Percentiles rank a stretch among this genome's conserved stretches.
Evolutionary conservation across 1,140 invertebrate species (phyloP).

Genomic region (Drosophila sp.): DNA sequence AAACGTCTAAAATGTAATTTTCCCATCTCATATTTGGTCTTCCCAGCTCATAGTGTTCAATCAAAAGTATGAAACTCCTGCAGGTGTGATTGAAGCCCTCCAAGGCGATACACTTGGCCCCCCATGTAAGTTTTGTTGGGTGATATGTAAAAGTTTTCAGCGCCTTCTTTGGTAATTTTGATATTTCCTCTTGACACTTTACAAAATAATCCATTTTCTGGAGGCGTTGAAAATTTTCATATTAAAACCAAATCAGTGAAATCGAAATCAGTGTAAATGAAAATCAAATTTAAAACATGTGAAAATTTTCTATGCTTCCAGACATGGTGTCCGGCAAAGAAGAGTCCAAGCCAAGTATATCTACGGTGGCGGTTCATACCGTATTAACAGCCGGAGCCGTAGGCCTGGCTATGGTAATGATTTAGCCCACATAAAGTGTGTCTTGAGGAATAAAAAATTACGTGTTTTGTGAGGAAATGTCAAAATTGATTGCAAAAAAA

Average conservation of each 20-base stretch:
- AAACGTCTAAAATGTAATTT: not conserved
- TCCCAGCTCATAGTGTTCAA: conserved; percentile 42
- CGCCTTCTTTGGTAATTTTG: conserved; percentile 34
- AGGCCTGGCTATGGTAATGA: not conserved
- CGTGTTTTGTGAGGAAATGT: conserved; percentile 6
- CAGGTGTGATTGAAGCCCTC: conserved; percentile 25
- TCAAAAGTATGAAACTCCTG: conserved; percentile 57
- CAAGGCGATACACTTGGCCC: conserved; percentile 40
- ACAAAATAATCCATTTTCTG: not conserved
- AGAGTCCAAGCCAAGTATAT: not conserved
- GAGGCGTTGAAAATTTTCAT: conserved; percentile 38
- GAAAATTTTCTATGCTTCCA: conserved; percentile 34
- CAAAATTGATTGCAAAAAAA: not conserved
- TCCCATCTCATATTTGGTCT: not conserved
- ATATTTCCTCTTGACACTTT: not conserved
- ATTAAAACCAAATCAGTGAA: not conserved
- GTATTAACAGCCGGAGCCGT: conserved; percentile 9
- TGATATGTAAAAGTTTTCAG: conserved; percentile 13
- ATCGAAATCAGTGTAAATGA: not conserved
- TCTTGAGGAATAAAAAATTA: not conserved
- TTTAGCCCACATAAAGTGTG: not conserved
- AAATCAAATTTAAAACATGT: not conserved
- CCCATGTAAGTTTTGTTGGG: conserved; percentile 29
- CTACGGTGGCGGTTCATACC: conserved; percentile 13
- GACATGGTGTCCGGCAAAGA: not conserved